These are phyloP conservation scores for Actinemys pallida DNA, from an alignment of 2,113 vertebrate species.

Conservation along the genomic window DNA sequence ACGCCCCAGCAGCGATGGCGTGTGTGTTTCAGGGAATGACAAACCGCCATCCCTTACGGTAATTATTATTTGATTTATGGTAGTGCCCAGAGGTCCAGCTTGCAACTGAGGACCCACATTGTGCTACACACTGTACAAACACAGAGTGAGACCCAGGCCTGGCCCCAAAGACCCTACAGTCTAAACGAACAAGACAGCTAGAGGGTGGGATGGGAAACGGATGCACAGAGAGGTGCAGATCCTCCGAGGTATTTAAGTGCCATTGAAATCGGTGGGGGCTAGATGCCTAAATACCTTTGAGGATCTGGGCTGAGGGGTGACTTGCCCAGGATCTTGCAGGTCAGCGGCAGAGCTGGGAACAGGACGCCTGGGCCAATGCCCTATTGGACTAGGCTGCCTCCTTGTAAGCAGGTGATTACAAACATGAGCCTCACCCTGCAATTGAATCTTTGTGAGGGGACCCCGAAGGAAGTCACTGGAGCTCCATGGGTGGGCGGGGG, in stretches of 20 bases:
- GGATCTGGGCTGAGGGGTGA: not conserved
- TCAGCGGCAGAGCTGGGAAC: not conserved
- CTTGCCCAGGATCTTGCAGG: not conserved
- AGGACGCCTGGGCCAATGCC: not conserved
- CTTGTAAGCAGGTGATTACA: not conserved
- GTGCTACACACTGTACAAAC: not conserved
- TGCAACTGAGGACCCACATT: not conserved
- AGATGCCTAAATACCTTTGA: not conserved
- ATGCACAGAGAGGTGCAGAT: not conserved
- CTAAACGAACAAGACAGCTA: no score
- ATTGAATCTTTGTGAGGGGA: not conserved
- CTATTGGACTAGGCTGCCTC: not conserved
- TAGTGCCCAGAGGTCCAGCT: not conserved
- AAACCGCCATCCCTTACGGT: not conserved
- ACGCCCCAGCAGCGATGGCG: not conserved
- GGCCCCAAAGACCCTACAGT: not conserved
- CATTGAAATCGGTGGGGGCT: not conserved
- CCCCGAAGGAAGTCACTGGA: not conserved
- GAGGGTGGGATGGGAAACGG: not conserved
- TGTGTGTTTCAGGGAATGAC: not conserved
- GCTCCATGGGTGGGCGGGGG: not conserved
- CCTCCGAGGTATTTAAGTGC: not conserved
- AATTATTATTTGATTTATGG: not conserved
- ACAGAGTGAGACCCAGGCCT: not conserved
- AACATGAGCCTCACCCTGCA: not conserved